These are phyloP conservation scores for Myopa tessellatipennis DNA, from an alignment of 2,888 invertebrate genomes.

Conservation along the genomic window DNA sequence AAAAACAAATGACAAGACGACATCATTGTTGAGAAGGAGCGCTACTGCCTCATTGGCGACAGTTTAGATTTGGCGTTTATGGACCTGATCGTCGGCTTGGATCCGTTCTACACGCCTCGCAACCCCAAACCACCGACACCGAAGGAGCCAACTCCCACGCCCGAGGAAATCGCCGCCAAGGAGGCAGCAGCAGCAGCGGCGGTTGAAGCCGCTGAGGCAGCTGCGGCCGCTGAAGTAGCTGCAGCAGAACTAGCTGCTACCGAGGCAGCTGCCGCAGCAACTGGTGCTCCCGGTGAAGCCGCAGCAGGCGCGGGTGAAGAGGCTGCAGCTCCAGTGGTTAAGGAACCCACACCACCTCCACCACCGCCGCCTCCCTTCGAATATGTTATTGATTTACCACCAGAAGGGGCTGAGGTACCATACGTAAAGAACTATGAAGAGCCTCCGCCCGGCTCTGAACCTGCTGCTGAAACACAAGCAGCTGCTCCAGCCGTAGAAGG, in stretches of 20 bases:
- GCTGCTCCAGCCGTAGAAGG: slow-evolving; percentile 50
- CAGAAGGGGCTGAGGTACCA: slow-evolving; percentile 69
- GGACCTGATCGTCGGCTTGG: slow-evolving; percentile 78
- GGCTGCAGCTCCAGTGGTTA: slow-evolving; percentile 57
- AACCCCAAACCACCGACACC: slow-evolving; percentile 69
- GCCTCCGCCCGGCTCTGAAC: slow-evolving; percentile 65
- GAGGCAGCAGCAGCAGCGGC: slow-evolving; percentile 64
- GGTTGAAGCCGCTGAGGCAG: slow-evolving; percentile 59
- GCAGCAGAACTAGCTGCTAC: slow-evolving; percentile 56
- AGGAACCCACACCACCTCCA: slow-evolving; percentile 66
- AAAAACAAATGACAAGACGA: slow-evolving; percentile 73
- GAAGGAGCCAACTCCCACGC: slow-evolving; percentile 63
- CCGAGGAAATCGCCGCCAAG: slow-evolving; percentile 63
- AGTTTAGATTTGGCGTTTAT: slow-evolving; percentile 94
- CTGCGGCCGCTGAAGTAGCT: slow-evolving; percentile 52
- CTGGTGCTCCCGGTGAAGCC: slow-evolving; percentile 58
- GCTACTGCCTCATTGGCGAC: slow-evolving; percentile 92
- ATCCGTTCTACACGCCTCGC: slow-evolving; percentile 68
- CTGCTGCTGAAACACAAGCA: slow-evolving; percentile 52
- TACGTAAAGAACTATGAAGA: slow-evolving; percentile 67
- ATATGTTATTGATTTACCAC: slow-evolving; percentile 67
- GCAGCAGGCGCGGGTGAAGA: slow-evolving; percentile 52
- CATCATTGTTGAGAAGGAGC: slow-evolving; percentile 88
- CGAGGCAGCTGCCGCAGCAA: slow-evolving; percentile 50
- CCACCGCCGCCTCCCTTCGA: slow-evolving; percentile 69